Percentiles rank a stretch among this genome's conserved stretches.
These are phyloP conservation scores for Listronotus oregonensis DNA, from an alignment of 1,140 invertebrate genomes.

Conservation along the genomic window DNA sequence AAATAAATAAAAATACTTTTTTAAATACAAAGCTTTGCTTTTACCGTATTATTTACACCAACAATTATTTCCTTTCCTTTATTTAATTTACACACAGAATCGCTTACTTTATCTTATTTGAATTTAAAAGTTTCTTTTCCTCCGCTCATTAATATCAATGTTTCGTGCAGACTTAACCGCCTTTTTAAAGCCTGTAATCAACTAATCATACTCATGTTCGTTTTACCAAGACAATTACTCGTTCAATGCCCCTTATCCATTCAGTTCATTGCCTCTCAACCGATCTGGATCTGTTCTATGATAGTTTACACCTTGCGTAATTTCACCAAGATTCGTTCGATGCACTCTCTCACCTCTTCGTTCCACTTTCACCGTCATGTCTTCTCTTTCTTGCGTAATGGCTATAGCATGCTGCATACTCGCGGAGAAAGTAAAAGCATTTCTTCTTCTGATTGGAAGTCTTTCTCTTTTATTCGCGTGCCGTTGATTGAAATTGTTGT, in stretches of 20 bases:
- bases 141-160: no score
- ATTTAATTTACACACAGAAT: no score
- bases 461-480: conserved; percentile 19
- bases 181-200: no score
- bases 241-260: conserved; percentile 22
- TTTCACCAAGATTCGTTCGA: conserved; percentile 32
- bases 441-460: neutral
- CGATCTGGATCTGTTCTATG: conserved; percentile 13
- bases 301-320: conserved; percentile 33
- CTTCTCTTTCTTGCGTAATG: conserved; percentile 36
- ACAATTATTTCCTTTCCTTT: no score
- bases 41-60: no score
- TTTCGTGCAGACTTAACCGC: no score
- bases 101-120: no score
- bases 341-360: conserved; percentile 22
- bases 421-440: conserved; percentile 32
- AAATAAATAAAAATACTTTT: no score
- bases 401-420: conserved; percentile 1
- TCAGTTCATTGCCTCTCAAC: conserved; percentile 24
- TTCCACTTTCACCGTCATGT: conserved; percentile 39
- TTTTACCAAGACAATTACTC: neutral
- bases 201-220: neutral
- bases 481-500: no score
- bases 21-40: no score
- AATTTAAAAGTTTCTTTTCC: no score